These are phyloP conservation scores for Dreissena rostriformis DNA, from an alignment of 1,140 invertebrate genomes.

Conservation along the genomic window DNA sequence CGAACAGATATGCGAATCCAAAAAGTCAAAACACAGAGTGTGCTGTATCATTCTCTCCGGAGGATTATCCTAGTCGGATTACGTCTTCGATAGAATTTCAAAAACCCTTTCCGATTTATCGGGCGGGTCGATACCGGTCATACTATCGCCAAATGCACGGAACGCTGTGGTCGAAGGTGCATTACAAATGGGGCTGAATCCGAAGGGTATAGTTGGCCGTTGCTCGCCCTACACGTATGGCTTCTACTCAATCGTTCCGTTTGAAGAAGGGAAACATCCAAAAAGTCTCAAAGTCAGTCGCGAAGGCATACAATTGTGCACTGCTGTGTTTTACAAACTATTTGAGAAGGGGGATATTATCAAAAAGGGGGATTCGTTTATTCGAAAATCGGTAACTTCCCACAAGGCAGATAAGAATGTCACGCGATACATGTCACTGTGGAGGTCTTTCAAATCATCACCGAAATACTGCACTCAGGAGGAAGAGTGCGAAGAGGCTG, in stretches of 20 bases:
- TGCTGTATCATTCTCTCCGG: slow-evolving; percentile 29
- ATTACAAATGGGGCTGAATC: background rate
- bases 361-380: background rate
- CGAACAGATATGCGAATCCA: background rate
- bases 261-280: background rate
- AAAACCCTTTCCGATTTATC: background rate
- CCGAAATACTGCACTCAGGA: slow-evolving; percentile 22
- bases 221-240: slow-evolving; percentile 10
- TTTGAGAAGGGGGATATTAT: slow-evolving; percentile 5
- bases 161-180: slow-evolving; percentile 7
- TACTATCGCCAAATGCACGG: background rate
- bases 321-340: slow-evolving; percentile 15
- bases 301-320: slow-evolving; percentile 11
- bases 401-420: background rate
- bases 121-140: background rate
- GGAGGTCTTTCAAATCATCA: background rate
- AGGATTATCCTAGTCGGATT: slow-evolving; percentile 40
- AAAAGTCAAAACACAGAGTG: background rate
- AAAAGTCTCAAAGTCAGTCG: background rate
- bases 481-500: slow-evolving; percentile 13
- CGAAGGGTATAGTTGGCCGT: background rate
- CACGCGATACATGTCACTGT: background rate
- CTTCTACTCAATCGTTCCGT: background rate
- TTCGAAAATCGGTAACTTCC: background rate
- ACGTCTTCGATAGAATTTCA: background rate